Evolutionary conservation across 2,113 vertebrate species (phyloP).

Genomic region (Dicentrarchus labrax): DNA sequence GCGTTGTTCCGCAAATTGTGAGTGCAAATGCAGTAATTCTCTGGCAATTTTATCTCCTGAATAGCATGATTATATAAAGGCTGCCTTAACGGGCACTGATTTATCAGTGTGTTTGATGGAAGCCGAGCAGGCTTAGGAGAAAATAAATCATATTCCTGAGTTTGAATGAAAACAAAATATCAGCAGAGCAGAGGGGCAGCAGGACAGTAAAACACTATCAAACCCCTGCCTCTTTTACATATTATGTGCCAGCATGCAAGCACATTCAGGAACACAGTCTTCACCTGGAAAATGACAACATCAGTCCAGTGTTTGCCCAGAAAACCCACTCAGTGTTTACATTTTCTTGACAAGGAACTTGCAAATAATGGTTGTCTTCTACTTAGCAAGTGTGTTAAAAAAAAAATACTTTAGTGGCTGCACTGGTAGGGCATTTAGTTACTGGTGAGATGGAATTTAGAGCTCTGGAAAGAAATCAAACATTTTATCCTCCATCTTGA

Average conservation of each 20-base stretch:
- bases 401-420: neutral
- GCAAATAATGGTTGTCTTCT: neutral
- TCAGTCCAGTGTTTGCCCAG: neutral
- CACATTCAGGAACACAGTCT: constrained; percentile 12
- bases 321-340: neutral
- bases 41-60: constrained; percentile 41
- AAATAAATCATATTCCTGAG: constrained; percentile 52
- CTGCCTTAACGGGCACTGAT: constrained; percentile 35
- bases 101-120: constrained; percentile 49
- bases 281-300: neutral
- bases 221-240: constrained; percentile 7
- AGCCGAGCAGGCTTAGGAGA: neutral
- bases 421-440: neutral
- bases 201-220: constrained; percentile 1
- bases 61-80: constrained; percentile 48
- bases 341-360: neutral
- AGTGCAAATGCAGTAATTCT: constrained; percentile 31
- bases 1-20: constrained; percentile 33
- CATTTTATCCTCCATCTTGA: too few relatives aligned
- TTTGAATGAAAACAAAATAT: constrained; percentile 48
- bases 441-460: neutral
- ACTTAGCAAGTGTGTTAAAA: neutral
- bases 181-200: constrained; percentile 11
- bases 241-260: neutral
- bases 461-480: too few relatives aligned